Evolutionary conservation across 1,140 invertebrate species (phyloP), one percentile per base, ranked within the genome.

Genomic region (Thrips palmi): DNA sequence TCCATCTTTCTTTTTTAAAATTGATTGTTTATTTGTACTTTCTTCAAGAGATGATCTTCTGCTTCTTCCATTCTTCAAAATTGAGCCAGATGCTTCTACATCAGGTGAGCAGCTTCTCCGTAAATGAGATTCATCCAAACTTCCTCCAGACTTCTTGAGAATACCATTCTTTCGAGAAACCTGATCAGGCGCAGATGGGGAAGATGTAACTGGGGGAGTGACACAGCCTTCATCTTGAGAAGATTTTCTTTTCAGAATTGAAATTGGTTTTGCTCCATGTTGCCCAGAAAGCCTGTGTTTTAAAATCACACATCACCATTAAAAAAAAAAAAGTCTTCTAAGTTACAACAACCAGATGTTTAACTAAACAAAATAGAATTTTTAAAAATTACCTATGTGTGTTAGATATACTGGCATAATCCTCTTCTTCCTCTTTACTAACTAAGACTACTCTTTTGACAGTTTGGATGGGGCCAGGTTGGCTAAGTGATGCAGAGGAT

Each of bases 221-320:
- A 53, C 55, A 47, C 56, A 62, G 34, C 45, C 42, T 41, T 77
- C 71, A 51, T 69, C 67, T 45, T 74, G 63, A 39, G 66, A 62
- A 18, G 67, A 65, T 57, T 82, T 82, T 46, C 76, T 65, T 57
- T 82, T 83, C n/a, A 82, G 55, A 46, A 82, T 84, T 23, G 78
- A 82, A 33, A 81, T 70, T 18, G 70, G 64, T 25, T 44, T 41
- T 60, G 52, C n/a, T 66, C 50, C 45, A 38, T 39, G 49, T 38
- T 35, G 34, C 27, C 15, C 24, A 20, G 11, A 27, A 7, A 4
- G 33, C n/a, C n/a, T n/a, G n/a, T 30, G n/a, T 41, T 11, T 30
- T 35, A 22, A 15, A 20, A 37, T 37, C 17, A 40, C 4, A 37
- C 43, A 24, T 45, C 39, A 27, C 47, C 39, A 20, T 66, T 62